These are phyloP conservation scores for Rostratula benghalensis DNA, from an alignment of 2,113 vertebrate genomes.

Conservation along the genomic window DNA sequence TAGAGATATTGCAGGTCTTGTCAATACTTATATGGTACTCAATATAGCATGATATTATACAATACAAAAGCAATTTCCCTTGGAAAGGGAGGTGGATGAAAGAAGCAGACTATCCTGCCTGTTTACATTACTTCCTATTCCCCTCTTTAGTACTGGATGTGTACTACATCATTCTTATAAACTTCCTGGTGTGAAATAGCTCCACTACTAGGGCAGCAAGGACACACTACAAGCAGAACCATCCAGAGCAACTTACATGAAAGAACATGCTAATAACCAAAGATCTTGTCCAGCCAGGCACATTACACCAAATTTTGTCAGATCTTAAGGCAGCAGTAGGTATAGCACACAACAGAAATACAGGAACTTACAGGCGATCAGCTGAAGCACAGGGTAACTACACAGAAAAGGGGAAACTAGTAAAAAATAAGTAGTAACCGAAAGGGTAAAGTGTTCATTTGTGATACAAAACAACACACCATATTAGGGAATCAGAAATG, in stretches of 20 bases:
- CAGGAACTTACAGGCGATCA: accelerated
- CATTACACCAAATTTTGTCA: neutral
- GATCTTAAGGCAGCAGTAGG: neutral
- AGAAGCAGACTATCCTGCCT: neutral
- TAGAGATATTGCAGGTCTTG: neutral
- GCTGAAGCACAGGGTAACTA: neutral
- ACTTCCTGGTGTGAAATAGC: neutral
- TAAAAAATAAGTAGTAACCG: neutral
- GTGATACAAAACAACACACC: neutral
- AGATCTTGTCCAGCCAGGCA: neutral
- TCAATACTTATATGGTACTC: neutral
- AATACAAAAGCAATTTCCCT: neutral
- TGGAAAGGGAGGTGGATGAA: neutral
- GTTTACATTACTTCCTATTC: neutral
- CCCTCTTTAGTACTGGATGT: neutral
- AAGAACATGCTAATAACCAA: neutral
- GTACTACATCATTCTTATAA: accelerated
- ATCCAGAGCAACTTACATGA: neutral
- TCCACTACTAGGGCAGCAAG: neutral
- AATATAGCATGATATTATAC: neutral
- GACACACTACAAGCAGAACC: neutral
- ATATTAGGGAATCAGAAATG: neutral
- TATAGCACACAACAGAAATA: neutral
- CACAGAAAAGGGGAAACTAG: neutral
- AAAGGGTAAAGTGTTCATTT: neutral